These are phyloP conservation scores for Motacilla alba DNA, from an alignment of 2,113 vertebrate genomes.

Conservation along the genomic window DNA sequence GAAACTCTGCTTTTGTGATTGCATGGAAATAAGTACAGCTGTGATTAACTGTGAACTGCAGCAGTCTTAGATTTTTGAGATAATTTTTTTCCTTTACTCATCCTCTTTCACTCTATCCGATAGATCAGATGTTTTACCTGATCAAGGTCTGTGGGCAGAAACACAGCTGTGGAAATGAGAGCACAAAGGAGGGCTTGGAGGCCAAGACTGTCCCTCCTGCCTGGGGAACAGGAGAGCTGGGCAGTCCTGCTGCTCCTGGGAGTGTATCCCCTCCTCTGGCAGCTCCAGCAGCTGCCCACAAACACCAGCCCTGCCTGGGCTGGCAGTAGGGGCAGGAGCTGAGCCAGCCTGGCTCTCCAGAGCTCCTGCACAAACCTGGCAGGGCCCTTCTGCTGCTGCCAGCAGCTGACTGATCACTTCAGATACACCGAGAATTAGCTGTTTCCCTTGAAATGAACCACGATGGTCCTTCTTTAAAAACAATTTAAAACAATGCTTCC, in stretches of 20 bases:
- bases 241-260: not conserved
- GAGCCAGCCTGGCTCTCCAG: not conserved
- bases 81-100: too few species aligned
- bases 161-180: not conserved
- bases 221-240: not conserved
- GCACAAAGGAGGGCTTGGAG: not conserved
- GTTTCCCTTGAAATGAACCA: not conserved
- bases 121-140: not conserved
- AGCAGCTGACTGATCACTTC: fast-evolving
- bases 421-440: fast-evolving
- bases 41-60: not conserved
- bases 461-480: not conserved
- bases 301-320: not conserved
- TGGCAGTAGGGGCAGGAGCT: not conserved
- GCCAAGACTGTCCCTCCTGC: not conserved
- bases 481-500: not conserved
- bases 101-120: too few species aligned
- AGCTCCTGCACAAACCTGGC: not conserved
- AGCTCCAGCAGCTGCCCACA: not conserved
- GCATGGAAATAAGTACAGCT: not conserved
- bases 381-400: not conserved
- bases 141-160: not conserved
- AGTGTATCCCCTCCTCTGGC: not conserved
- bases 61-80: not conserved
- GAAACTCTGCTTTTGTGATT: not conserved